Evolutionary conservation across 1,140 invertebrate species (phyloP), one percentile per base, ranked within the genome.

Genomic region (Drosophila erecta): DNA sequence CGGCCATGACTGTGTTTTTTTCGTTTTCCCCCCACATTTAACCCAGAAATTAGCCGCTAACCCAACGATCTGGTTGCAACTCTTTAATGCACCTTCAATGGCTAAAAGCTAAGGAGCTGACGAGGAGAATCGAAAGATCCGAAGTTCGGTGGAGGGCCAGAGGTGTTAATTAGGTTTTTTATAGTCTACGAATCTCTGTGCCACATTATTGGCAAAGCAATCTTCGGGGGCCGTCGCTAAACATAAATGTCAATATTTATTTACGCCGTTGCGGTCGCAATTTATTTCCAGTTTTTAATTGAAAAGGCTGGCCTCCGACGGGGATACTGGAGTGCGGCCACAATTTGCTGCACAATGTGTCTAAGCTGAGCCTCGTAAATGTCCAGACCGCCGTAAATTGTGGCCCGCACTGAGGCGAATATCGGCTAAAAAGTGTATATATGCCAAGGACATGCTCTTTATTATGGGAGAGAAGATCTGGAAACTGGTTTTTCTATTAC

Each of bases 111-210:
- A 46, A 35, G n/a, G 37, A 38, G 12, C 37, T 38, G 12, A 6
- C 12, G 46, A 38, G 5, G 24, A 27, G 1, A 27, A 33, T 33
- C 4, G 47, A 10, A 12, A 5, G 17, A 10, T 11, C 43, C 37
- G 37, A 4, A 38, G 11, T 20, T 37, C 37, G 47, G 35, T 24
- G 35, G 35, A 35, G 38, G 38, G 44, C 30, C 37, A 24, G 59
- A 87, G 84, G 83, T 87, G 83, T 87, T 87, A 87, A 87, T 87
- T 87, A 83, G 83, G 75, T 57, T 83, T 76, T 73, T 81, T 81
- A 77, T 77, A 56, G 73, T 76, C 72, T 67, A 67, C 49, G 41
- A 51, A 51, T 33, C 35, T 50, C 35, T 20, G 33, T 76, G 55
- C 64, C 74, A 80, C 77, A 81, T 66, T 62, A 65, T 77, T 77